Evolutionary conservation across 2,888 invertebrate genomes (phyloP).

Genomic region (Amphipyra tragopoginis): DNA sequence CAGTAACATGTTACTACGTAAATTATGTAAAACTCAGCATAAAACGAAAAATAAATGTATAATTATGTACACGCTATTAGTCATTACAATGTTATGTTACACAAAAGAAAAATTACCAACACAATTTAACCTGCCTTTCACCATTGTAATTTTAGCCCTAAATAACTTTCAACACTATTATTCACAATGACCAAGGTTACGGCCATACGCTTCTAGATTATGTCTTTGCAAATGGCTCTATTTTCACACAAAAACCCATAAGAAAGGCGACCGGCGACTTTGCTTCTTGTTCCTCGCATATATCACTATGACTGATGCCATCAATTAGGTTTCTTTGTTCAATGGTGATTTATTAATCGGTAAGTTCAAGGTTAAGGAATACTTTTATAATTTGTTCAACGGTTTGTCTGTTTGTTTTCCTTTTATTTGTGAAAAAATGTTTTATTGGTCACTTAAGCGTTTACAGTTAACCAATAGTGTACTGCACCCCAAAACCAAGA

Average conservation of each 20-base stretch:
- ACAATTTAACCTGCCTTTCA: slow-evolving; percentile 3
- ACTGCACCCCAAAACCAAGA: no score
- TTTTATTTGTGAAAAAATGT: not conserved
- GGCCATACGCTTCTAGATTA: slow-evolving; percentile 5
- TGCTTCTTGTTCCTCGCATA: not conserved
- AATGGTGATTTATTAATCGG: slow-evolving; percentile 13
- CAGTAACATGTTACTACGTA: no score
- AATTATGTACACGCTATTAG: not conserved
- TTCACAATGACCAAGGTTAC: slow-evolving; percentile 21
- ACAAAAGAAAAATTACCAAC: slow-evolving; percentile 4
- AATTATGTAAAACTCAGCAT: no score
- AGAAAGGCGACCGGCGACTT: slow-evolving; percentile 5
- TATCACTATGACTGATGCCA: not conserved
- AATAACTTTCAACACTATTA: slow-evolving; percentile 33
- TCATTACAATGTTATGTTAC: not conserved
- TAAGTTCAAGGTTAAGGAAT: not conserved
- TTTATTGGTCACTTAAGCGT: no score
- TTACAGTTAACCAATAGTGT: no score
- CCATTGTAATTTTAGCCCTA: slow-evolving; percentile 15
- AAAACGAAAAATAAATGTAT: no score
- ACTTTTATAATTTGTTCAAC: not conserved
- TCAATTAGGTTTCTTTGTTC: slow-evolving; percentile 13
- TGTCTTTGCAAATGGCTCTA: slow-evolving; percentile 19
- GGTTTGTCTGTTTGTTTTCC: not conserved
- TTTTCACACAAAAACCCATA: slow-evolving; percentile 1